Percentiles rank a stretch among this genome's conserved stretches.
phyloP scores from a whole-genome alignment of 2,797 vertebrate genomes.

The Acrocephalus scirpaceus region DNA sequence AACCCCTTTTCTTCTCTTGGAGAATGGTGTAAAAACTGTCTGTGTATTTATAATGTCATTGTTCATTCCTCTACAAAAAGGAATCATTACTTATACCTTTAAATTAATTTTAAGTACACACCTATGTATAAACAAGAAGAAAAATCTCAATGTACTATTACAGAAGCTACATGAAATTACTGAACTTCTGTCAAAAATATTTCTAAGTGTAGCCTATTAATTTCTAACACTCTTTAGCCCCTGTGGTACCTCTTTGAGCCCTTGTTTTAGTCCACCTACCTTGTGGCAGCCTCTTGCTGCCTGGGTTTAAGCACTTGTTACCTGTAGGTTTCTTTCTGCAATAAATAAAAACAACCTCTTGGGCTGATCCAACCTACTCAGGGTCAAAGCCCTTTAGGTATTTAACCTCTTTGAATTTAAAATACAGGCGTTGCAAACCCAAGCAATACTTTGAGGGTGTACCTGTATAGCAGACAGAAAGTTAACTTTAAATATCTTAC shows the following conservation, averaged over 20 bases:
- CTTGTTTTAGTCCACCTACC: not conserved
- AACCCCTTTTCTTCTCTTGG: not conserved
- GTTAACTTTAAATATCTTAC: not conserved
- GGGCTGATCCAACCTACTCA: not conserved
- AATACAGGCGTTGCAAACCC: not conserved
- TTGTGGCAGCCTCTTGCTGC: not conserved
- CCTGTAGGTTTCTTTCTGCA: not conserved
- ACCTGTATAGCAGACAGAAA: not conserved
- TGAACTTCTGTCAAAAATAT: not conserved
- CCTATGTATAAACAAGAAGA: not conserved
- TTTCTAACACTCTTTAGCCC: not conserved
- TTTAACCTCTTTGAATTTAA: not conserved
- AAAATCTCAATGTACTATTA: not conserved
- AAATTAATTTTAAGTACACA: not conserved
- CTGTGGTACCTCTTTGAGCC: not conserved
- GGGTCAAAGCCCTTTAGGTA: not conserved
- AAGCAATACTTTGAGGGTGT: not conserved
- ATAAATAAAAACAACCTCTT: not conserved
- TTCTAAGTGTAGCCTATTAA: not conserved
- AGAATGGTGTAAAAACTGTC: not conserved
- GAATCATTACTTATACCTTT: not conserved
- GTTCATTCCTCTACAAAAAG: not conserved
- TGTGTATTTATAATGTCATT: not conserved
- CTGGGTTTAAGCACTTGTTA: too few species aligned
- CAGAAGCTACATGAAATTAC: not conserved